Conservation (phyloP, 1,140 invertebrate species). For the Platorchestia sp. region DNA sequence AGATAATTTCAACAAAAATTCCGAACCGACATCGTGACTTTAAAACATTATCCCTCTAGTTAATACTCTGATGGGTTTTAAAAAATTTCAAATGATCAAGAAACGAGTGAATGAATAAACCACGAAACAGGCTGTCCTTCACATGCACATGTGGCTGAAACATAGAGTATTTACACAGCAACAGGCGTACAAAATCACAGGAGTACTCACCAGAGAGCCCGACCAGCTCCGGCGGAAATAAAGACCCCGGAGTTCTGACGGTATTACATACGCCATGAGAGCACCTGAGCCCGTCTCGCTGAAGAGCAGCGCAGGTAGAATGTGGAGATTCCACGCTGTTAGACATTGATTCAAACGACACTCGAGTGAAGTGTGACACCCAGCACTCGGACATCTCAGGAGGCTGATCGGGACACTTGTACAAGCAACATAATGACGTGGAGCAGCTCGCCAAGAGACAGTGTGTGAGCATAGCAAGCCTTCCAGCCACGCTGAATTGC, state of each 20-base stretch:
- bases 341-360: not conserved
- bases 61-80: no score
- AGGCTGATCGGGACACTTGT: not conserved
- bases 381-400: not conserved
- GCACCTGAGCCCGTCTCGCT: not conserved
- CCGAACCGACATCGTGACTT: not conserved
- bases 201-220: not conserved
- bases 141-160: not conserved
- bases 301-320: not conserved
- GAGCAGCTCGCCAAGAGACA: not conserved
- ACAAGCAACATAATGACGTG: not conserved
- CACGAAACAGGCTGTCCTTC: not conserved
- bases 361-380: not conserved
- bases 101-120: not conserved
- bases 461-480: not conserved
- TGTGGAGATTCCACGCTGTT: not conserved
- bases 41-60: not conserved
- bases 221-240: not conserved
- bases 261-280: no score
- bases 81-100: not conserved
- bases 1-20: not conserved
- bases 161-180: not conserved
- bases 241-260: not conserved
- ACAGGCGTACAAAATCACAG: not conserved
- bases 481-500: not conserved